Conservation (phyloP, 2,888 invertebrate genomes). For the Brachypalpus laphriformis region DNA sequence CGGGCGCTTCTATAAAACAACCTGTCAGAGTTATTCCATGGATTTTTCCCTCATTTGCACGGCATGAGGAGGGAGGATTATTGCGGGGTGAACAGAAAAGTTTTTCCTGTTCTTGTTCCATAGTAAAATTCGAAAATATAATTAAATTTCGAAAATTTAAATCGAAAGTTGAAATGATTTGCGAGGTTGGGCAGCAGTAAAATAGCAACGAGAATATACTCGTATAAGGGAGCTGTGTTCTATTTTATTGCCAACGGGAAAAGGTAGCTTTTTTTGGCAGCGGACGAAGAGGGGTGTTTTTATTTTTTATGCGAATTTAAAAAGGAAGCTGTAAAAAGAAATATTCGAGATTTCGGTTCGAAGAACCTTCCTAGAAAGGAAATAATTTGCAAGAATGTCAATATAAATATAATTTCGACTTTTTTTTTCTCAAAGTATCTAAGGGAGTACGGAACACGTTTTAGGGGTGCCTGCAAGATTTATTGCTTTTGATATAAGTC, state of each 20-base stretch:
- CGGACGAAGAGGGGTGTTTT: background rate
- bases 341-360: slow-evolving; percentile 13
- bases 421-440: background rate
- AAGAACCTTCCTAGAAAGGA: background rate
- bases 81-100: background rate
- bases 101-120: background rate
- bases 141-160: slow-evolving; percentile 65
- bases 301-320: slow-evolving; percentile 42
- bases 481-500: background rate
- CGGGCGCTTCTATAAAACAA: slow-evolving; percentile 41
- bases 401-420: slow-evolving; percentile 14
- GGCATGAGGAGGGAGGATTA: background rate
- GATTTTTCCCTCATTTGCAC: background rate
- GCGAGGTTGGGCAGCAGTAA: slow-evolving; percentile 34
- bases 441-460: background rate
- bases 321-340: slow-evolving; percentile 32
- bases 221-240: slow-evolving; percentile 40
- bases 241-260: slow-evolving; percentile 43
- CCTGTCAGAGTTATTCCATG: slow-evolving; percentile 49
- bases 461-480: background rate
- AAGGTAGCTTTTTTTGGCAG: slow-evolving; percentile 10
- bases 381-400: slow-evolving; percentile 27
- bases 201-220: slow-evolving; percentile 40
- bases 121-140: slow-evolving; percentile 55
- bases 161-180: slow-evolving; percentile 64